Conservation (phyloP, 2,113 vertebrate species). For the Chlorocebus sabaeus region DNA sequence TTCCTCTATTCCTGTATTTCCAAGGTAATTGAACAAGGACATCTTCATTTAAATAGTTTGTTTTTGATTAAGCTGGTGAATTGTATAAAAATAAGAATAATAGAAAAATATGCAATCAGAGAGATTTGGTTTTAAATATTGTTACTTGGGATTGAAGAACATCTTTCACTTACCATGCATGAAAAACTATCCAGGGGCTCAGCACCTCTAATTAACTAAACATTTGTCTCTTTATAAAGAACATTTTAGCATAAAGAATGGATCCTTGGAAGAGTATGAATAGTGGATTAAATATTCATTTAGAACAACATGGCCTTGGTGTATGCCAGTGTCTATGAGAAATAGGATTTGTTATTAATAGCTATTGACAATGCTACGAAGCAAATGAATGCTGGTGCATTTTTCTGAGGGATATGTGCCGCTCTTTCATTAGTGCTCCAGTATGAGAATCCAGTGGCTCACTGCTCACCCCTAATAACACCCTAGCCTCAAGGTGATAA, state of each 20-base stretch:
- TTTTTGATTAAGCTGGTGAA: too few species aligned
- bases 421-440: constrained; percentile 6
- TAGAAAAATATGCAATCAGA: not conserved
- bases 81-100: too few species aligned
- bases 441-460: not conserved
- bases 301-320: constrained; percentile 50
- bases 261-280: not conserved
- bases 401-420: constrained; percentile 18
- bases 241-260: constrained; percentile 31
- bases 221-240: constrained; percentile 58
- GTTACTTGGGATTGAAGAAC: constrained; percentile 6
- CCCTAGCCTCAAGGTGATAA: constrained; percentile 26
- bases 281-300: constrained; percentile 46
- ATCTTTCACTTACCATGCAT: not conserved
- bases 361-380: constrained; percentile 19
- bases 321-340: not conserved
- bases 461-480: constrained; percentile 37
- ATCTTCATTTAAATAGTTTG: too few species aligned
- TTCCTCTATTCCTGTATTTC: too few species aligned
- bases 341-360: constrained; percentile 21
- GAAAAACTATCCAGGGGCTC: not conserved
- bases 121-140: constrained; percentile 42
- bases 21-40: too few species aligned
- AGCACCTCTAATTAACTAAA: constrained; percentile 39
- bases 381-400: constrained; percentile 51